A percentile compares a stretch with the other conserved stretches of the same genome.
Evolutionary conservation across 2,888 invertebrate species (phyloP).

Genomic region (Kryphioiulus occultus): DNA sequence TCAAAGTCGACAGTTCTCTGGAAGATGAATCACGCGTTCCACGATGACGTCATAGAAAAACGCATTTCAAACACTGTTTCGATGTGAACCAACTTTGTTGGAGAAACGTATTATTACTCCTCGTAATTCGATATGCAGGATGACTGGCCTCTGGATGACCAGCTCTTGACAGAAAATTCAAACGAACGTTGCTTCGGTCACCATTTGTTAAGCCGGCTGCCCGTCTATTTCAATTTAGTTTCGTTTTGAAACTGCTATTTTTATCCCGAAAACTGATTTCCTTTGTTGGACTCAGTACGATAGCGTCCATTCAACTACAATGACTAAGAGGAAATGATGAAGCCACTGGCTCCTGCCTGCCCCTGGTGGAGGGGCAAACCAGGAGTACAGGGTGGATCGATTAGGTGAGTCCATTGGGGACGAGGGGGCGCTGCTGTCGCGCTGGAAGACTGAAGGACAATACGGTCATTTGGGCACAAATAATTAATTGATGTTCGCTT

Average conservation of each 20-base stretch:
- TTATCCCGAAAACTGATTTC: not conserved
- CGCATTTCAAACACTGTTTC: not conserved
- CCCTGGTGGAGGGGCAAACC: constrained; percentile 14
- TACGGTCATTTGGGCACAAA: not conserved
- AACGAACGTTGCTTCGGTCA: not conserved
- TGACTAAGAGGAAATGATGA: constrained; percentile 8
- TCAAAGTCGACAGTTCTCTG: not conserved
- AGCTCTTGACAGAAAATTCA: not conserved
- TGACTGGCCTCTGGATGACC: not conserved
- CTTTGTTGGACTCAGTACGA: not conserved
- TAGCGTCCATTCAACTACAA: constrained; percentile 18
- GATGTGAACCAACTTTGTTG: not conserved
- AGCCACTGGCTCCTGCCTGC: constrained; percentile 3
- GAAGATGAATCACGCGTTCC: not conserved
- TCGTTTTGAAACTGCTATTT: not conserved
- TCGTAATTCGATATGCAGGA: not conserved
- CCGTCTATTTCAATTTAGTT: not conserved
- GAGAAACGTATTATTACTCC: not conserved
- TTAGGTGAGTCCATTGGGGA: not conserved
- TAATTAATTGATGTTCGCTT: constrained; percentile 2
- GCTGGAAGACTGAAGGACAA: not conserved
- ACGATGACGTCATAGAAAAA: constrained; percentile 7
- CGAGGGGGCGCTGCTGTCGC: not conserved
- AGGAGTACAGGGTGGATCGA: not conserved
- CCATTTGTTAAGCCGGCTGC: not conserved